Conservation (phyloP, 2,113 vertebrate species). For the Rallus limicola region DNA sequence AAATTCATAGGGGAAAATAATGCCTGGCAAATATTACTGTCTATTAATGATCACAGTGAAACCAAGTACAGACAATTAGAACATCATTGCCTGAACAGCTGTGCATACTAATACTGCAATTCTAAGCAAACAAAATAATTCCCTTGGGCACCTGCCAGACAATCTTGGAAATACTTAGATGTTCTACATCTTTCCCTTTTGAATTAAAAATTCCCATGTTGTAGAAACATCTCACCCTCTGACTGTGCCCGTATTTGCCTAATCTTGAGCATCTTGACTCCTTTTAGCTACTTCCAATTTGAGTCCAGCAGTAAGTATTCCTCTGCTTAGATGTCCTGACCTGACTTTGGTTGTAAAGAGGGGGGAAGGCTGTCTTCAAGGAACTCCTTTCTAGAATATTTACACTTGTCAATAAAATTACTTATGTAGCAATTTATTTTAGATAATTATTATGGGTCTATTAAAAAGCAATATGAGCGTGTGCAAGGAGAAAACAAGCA, state of each 20-base stretch:
- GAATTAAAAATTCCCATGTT: background rate
- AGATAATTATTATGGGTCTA: background rate
- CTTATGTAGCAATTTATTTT: background rate
- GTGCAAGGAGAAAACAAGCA: background rate
- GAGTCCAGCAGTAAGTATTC: background rate
- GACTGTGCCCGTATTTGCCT: background rate
- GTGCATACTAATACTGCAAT: background rate
- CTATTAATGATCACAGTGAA: background rate
- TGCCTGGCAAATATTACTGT: background rate
- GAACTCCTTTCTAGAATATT: background rate
- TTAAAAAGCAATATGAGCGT: background rate
- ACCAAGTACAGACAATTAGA: background rate
- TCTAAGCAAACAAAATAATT: background rate
- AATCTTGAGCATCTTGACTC: background rate
- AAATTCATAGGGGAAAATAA: background rate
- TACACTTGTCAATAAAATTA: background rate
- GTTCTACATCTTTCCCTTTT: background rate
- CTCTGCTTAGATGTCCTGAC: rapidly evolving
- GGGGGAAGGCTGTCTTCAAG: background rate
- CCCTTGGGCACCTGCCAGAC: background rate
- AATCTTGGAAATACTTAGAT: background rate
- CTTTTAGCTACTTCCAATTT: background rate
- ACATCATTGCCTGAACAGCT: background rate
- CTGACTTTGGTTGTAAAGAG: background rate
- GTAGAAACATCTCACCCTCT: background rate